Base-by-base conservation (phyloP, 2,888 invertebrate genomes). In the Cryptocephalus primarius region DNA sequence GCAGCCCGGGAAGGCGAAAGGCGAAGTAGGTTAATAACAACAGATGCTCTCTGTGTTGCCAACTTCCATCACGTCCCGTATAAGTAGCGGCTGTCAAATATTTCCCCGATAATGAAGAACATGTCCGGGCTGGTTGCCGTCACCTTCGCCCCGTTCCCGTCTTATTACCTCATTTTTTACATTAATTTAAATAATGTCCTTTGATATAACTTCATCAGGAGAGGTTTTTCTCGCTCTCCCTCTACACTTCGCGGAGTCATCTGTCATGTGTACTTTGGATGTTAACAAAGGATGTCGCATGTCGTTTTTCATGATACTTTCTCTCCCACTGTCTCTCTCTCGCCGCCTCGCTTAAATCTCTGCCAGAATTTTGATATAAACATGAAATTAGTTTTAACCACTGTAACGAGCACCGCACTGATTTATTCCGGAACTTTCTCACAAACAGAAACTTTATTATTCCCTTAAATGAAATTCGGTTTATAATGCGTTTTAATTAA, bases 11-110 rank as follows among this genome's bases (percentile, higher is more conserved):
- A 48, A 45, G 44, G 45, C 48, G 44, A 47, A 47, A 48, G 46
- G 44, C 45, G 43, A 51, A 48, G 45, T 48, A 45, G 47, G 51
- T 48, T 50, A 50, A 50, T 51, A 48, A 47, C 48, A 51, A 48
- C 47, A 51, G 48, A 48, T 47, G 51, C 51, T 47, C 32, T 40
- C 39, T 39, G 12, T 47, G 45, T 39, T 47, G 45, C 42, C 47
- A 46, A 40, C 43, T 47, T 48, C 46, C 46, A 43, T 48, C 48
- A 48, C 44, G 40, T 46, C 40, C 22, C 43, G 48, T 46, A 48
- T 45, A 46, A 48, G 42, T 34, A 44, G 45, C 34, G 44, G 44
- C 47, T 46, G 48, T 48, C 47, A 51, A 44, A 51, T 36, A 36
- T 48, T 48, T 51, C 36, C 45, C 42, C 44, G 46, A 48, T 51